A percentile compares a stretch with the other conserved stretches of the same genome.
phyloP scores from a whole-genome alignment of 37 sponge, comb jelly and placozoan species.

The Bolinopsis microptera region DNA sequence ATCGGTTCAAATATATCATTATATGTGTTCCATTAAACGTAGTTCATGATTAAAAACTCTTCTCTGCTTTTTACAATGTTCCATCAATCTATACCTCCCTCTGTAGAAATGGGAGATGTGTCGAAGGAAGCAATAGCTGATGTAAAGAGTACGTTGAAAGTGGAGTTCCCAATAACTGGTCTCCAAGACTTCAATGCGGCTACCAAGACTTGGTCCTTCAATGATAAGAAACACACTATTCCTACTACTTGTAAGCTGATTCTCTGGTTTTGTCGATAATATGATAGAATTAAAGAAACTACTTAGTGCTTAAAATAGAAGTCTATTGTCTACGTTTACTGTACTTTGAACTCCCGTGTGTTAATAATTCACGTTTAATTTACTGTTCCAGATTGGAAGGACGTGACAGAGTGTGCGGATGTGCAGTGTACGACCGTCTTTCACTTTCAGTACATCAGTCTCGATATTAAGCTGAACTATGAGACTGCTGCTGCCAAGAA shows the following conservation, averaged over 20 bases:
- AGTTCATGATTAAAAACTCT: too few species aligned
- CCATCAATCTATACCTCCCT: neutral
- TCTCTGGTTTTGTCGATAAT: too few species aligned
- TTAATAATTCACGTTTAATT: too few species aligned
- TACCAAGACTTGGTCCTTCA: neutral
- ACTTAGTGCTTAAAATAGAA: too few species aligned
- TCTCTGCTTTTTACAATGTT: too few species aligned
- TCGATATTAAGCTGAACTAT: neutral
- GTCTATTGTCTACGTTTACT: too few species aligned
- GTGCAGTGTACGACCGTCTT: neutral
- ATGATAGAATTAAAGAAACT: too few species aligned
- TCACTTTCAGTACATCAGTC: neutral
- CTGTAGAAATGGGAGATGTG: neutral
- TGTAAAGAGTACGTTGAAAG: neutral
- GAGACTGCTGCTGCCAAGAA: neutral
- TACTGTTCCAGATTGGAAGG: neutral
- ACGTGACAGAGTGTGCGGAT: neutral
- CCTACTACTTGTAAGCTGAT: neutral
- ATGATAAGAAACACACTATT: neutral
- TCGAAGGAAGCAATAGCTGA: neutral
- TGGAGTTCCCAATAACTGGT: constrained; percentile 1
- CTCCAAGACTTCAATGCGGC: neutral
- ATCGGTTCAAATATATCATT: too few species aligned
- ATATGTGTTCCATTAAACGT: too few species aligned
- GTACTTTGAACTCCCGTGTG: too few species aligned